Conservation (phyloP, 2,113 vertebrate genomes). For the Pseudorasbora parva region DNA sequence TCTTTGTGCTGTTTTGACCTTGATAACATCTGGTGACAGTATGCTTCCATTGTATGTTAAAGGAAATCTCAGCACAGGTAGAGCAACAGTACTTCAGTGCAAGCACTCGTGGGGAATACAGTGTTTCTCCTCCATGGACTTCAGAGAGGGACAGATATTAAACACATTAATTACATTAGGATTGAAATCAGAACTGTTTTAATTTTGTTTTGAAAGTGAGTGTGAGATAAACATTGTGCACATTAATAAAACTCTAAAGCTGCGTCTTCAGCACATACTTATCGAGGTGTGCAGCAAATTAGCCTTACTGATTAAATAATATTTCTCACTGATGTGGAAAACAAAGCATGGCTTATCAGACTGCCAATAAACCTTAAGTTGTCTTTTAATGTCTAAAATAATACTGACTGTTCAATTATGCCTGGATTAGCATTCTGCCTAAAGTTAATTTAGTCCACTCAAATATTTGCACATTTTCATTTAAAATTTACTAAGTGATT, state of each 20-base stretch:
- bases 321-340: slow-evolving; percentile 3
- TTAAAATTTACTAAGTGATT: too few species aligned
- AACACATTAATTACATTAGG: background rate
- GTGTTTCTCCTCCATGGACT: slow-evolving; percentile 30
- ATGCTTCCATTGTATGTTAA: too few species aligned
- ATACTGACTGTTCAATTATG: slow-evolving; percentile 1
- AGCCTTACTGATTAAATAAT: background rate
- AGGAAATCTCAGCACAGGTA: background rate
- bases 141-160: background rate
- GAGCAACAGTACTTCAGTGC: background rate
- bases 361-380: background rate
- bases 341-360: background rate
- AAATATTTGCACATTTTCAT: too few species aligned
- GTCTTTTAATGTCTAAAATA: slow-evolving; percentile 10
- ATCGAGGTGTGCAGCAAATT: background rate
- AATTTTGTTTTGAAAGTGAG: background rate
- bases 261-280: background rate
- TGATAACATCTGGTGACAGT: too few species aligned
- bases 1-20: too few species aligned
- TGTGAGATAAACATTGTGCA: background rate
- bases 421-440: background rate
- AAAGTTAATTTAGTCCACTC: background rate
- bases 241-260: background rate
- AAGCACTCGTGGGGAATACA: slow-evolving; percentile 22
- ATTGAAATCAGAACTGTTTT: background rate